Base-by-base conservation (phyloP, 1,140 invertebrate species). In the Latrodectus geometricus region DNA sequence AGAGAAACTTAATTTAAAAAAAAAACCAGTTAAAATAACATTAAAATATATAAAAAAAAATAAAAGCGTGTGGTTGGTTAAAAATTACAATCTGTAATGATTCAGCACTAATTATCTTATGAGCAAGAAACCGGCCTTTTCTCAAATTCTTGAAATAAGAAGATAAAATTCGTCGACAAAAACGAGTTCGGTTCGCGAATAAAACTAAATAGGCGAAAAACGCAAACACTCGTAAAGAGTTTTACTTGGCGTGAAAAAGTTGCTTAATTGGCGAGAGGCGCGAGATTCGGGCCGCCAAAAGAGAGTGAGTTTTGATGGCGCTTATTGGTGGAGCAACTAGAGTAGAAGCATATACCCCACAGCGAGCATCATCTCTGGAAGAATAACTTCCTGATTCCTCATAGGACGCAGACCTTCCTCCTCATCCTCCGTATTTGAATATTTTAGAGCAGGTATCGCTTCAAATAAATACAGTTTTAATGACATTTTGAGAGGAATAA, bases 301-400 rank as follows among this genome's bases (percentile, higher is more conserved):
- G n/a, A 56, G 83, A 66, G 35, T 68, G 75, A 86, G 73, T 86
- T 86, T 86, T 86, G 49, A 86, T 77, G 65, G 83, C 50, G 61
- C 74, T 78, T 50, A 65, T 20, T 35, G 52, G 50, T 49, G 50
- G 23, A 48, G 66, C 83, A 86, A 73, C 83, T 52, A 86, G 74
- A 76, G 82, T 61, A 11, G 50, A 54, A 68, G 83, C 21, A 66
- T 12, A 70, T 86, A 61, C 70, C 52, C 54, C 20, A 70, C 83
- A 52, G 56, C 49, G 14, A 77, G 75, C 65, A 86, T 35, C 50
- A 70, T 56, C 65, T 77, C 77, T 61, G n/a, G 54, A 17, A 23
- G 15, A 68, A 61, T 66, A 56, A 35, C 52, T 65, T 68, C 73
- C 35, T 23, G 65, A 73, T 74, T 65, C 35, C 35, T 4, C 17